These are phyloP conservation scores for Craseonycteris thonglongyai DNA, from an alignment of 2,113 vertebrate species.

Conservation along the genomic window DNA sequence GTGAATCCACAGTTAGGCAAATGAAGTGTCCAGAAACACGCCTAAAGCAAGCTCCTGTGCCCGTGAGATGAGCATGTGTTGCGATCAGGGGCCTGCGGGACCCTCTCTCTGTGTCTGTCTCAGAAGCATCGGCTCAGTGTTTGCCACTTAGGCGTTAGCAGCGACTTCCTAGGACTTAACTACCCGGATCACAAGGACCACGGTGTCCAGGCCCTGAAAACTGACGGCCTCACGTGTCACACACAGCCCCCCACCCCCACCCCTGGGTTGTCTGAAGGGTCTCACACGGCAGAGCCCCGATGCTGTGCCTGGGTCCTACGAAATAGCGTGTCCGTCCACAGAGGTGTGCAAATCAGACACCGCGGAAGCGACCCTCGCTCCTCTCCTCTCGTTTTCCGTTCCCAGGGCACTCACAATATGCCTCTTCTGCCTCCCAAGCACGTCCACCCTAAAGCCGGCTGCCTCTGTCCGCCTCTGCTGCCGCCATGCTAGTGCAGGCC, in stretches of 20 bases:
- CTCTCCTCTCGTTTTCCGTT: accelerated
- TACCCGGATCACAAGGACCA: accelerated
- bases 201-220: not conserved
- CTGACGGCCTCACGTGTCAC: not conserved
- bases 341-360: accelerated
- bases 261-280: not conserved
- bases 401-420: too few species aligned
- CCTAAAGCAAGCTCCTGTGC: not conserved
- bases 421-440: not conserved
- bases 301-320: not conserved
- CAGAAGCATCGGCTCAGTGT: not conserved
- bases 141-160: not conserved
- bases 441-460: accelerated
- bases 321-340: accelerated
- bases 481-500: not conserved
- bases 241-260: too few species aligned
- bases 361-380: accelerated
- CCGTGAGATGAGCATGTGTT: not conserved
- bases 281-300: not conserved
- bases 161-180: not conserved
- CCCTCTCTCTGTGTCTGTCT: not conserved
- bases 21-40: too few species aligned
- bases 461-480: not conserved
- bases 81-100: not conserved
- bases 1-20: accelerated